Percentiles rank a stretch among this genome's conserved stretches.
phyloP scores from a whole-genome alignment of 2,888 invertebrate species.

The Lithophane semibrunnea region DNA sequence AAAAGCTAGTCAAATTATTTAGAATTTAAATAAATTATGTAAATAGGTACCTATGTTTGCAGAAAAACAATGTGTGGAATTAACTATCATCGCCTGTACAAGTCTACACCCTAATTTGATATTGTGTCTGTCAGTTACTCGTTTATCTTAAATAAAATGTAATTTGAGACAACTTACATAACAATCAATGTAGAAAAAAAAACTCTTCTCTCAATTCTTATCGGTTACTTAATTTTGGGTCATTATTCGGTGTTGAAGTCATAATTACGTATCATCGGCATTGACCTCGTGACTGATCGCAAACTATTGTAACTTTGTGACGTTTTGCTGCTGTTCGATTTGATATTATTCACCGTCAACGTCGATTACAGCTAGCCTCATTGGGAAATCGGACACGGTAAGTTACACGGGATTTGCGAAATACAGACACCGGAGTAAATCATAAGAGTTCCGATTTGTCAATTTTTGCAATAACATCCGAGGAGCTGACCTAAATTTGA shows the following conservation, averaged over 20 bases:
- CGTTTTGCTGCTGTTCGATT: slow-evolving; percentile 18
- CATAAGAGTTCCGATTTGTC: slow-evolving; percentile 21
- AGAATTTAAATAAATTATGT: background rate
- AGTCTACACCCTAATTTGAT: background rate
- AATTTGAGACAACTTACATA: background rate
- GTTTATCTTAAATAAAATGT: slow-evolving; percentile 5
- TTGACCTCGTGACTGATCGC: slow-evolving; percentile 54
- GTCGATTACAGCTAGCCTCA: slow-evolving; percentile 31
- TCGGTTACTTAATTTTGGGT: slow-evolving; percentile 38
- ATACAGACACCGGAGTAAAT: slow-evolving; percentile 7
- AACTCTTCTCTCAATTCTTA: slow-evolving; percentile 27
- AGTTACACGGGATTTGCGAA: slow-evolving; percentile 28
- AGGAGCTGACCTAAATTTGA: background rate
- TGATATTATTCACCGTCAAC: slow-evolving; percentile 47
- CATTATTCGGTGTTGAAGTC: slow-evolving; percentile 50
- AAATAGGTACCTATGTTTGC: background rate
- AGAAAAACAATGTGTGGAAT: slow-evolving; percentile 3
- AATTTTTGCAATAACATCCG: slow-evolving; percentile 8
- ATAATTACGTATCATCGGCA: slow-evolving; percentile 57
- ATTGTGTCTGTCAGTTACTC: background rate
- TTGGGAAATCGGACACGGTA: slow-evolving; percentile 37
- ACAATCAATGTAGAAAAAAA: background rate
- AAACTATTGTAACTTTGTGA: slow-evolving; percentile 38
- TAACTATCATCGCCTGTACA: background rate
- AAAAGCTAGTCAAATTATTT: background rate